Percentiles rank a stretch among this genome's conserved stretches.
Evolutionary conservation across 2,888 invertebrate genomes (phyloP).

Genomic region (Hoplodrina blanda): DNA sequence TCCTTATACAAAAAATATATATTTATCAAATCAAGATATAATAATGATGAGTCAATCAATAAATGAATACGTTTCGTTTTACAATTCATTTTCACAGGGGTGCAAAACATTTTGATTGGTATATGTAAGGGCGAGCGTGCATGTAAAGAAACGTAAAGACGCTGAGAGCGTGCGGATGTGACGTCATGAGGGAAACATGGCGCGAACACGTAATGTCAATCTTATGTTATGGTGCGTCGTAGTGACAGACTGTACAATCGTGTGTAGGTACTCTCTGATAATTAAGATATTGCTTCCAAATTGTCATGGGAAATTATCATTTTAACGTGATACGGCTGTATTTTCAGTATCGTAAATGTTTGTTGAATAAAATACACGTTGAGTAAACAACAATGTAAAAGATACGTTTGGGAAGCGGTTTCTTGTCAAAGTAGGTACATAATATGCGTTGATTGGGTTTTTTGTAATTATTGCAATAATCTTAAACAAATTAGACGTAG

Average conservation of each 20-base stretch:
- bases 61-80: slow-evolving; percentile 32
- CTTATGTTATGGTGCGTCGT: slow-evolving; percentile 62
- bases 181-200: slow-evolving; percentile 61
- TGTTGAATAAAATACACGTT: neutral
- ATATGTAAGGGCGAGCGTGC: slow-evolving; percentile 27
- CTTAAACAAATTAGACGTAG: too few species aligned
- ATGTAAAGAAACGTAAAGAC: slow-evolving; percentile 57
- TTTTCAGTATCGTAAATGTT: neutral
- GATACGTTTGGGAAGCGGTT: neutral
- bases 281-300: slow-evolving; percentile 31
- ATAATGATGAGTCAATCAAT: slow-evolving; percentile 8
- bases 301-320: slow-evolving; percentile 22
- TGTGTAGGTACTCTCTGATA: slow-evolving; percentile 16
- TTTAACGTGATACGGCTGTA: neutral
- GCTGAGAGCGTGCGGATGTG: slow-evolving; percentile 60
- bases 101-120: slow-evolving; percentile 33
- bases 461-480: neutral
- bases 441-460: neutral
- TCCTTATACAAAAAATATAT: neutral
- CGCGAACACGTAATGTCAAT: slow-evolving; percentile 67
- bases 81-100: neutral
- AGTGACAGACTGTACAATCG: slow-evolving; percentile 42
- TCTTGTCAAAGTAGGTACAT: neutral
- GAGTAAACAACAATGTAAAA: neutral
- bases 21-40: slow-evolving; percentile 13